Base-by-base conservation (phyloP, 1,140 invertebrate genomes). In the Eumeta japonica region DNA sequence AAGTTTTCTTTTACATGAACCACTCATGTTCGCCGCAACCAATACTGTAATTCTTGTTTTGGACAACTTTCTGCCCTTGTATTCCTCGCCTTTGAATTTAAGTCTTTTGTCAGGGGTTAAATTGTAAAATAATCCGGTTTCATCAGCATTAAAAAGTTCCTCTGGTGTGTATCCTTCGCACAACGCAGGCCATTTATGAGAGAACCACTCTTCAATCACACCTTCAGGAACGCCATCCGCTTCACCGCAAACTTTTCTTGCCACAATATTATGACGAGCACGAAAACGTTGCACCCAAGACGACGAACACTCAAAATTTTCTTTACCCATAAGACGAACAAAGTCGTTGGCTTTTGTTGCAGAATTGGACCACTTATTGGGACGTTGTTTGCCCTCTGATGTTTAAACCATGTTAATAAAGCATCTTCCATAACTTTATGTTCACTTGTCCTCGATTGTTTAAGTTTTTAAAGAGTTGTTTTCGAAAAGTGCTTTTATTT, bases 41-140 rank as follows among this genome's bases (percentile, higher is more conserved):
- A 78, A 41, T 28, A 76, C 53, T 10, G 68, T 78, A 0, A 77
- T 24, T 38, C 66, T 52, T 32, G 64, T 59, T 50, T 79, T 77
- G 5, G 49, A 58, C 32, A 59, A 31, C 28, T 57, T 78, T 43
- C 39, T 48, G 28, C 36, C 39, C 3, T 10, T 18, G 20, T 41
- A 52, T 28, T 49, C 35, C 16, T 44, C 45, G 10, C 43, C 48
- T 52, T 48, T 46, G 27, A 48, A 52, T 37, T 54, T 31, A 17
- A 40, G 20, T n/a, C 35, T 31, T 31, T 29, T 39, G 36, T 46
- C 39, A 14, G 54, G 46, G 18, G 44, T 52, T 16, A 58, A 30
- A 44, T 52, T 51, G 20, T 50, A 50, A 53, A 52, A 55, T 17
- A 47, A 14, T 37, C 40, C 41, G 2, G 52, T 50, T 44, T 48